These are phyloP conservation scores for Acipenser ruthenus DNA, from an alignment of 2,797 vertebrate species.

Conservation along the genomic window DNA sequence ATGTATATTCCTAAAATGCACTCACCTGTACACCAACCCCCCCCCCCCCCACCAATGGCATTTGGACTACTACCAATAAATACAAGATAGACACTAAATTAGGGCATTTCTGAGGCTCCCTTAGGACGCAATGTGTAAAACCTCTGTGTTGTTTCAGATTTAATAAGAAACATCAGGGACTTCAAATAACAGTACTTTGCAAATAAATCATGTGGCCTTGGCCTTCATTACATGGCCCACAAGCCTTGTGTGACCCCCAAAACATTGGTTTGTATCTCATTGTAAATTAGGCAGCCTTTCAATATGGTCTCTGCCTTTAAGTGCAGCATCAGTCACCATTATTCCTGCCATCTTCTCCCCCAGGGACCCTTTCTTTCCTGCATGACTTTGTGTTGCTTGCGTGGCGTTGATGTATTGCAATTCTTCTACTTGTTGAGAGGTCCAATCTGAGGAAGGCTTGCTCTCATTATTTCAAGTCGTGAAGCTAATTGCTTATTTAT, in stretches of 20 bases:
- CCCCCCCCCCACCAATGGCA: not conserved
- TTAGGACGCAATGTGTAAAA: not conserved
- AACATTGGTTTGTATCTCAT: not conserved
- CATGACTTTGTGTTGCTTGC: not conserved
- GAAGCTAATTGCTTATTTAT: slow-evolving; percentile 7
- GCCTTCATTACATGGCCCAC: not conserved
- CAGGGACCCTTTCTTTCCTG: not conserved
- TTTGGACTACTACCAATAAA: not conserved
- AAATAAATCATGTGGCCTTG: slow-evolving; percentile 17
- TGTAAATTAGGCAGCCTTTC: not conserved
- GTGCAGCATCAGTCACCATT: not conserved
- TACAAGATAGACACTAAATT: not conserved
- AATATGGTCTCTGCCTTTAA: not conserved
- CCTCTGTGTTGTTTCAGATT: slow-evolving; percentile 15
- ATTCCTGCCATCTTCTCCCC: slow-evolving; percentile 8
- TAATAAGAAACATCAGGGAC: slow-evolving; percentile 24
- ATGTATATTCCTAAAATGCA: slow-evolving; percentile 39
- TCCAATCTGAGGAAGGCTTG: slow-evolving; percentile 25
- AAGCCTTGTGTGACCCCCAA: not conserved
- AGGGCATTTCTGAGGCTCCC: not conserved
- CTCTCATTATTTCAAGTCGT: slow-evolving; percentile 2
- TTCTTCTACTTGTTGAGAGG: not conserved
- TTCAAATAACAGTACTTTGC: slow-evolving; percentile 9
- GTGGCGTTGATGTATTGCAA: slow-evolving; percentile 6
- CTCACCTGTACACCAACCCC: no score